These are phyloP conservation scores for Thymallus thymallus DNA, from an alignment of 2,113 vertebrate species.

Conservation along the genomic window DNA sequence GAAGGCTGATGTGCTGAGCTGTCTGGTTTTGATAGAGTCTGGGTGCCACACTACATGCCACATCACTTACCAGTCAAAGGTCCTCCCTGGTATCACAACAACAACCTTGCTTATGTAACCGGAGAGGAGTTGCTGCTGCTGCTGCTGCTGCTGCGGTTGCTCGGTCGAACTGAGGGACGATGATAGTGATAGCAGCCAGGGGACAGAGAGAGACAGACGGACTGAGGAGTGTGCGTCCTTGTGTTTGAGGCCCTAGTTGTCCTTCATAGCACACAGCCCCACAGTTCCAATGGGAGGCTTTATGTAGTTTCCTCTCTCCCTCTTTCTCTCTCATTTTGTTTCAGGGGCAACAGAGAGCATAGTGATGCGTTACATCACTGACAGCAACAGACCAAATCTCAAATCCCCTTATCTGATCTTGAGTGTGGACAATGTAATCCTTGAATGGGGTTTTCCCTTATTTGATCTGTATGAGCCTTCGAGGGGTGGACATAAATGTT, in stretches of 20 bases:
- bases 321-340: background rate
- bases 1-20: background rate
- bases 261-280: background rate
- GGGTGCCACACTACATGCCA: constrained; percentile 57
- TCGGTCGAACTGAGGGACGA: constrained; percentile 13
- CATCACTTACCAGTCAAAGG: constrained; percentile 50
- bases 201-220: background rate
- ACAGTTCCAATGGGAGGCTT: background rate
- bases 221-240: constrained; percentile 1
- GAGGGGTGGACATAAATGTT: too few relatives aligned
- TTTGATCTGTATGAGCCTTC: too few relatives aligned
- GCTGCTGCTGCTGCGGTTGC: constrained; percentile 26
- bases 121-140: constrained; percentile 3
- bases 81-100: constrained; percentile 55
- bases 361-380: background rate
- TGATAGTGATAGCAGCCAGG: constrained; percentile 7
- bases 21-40: constrained; percentile 60
- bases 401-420: constrained; percentile 40
- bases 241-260: background rate
- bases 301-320: background rate
- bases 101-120: constrained; percentile 70
- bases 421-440: constrained; percentile 24
- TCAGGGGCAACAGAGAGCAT: background rate
- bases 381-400: constrained; percentile 12
- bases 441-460: too few relatives aligned